These are phyloP conservation scores for Sinonovacula constricta DNA, from an alignment of 1,140 invertebrate species.

Conservation along the genomic window DNA sequence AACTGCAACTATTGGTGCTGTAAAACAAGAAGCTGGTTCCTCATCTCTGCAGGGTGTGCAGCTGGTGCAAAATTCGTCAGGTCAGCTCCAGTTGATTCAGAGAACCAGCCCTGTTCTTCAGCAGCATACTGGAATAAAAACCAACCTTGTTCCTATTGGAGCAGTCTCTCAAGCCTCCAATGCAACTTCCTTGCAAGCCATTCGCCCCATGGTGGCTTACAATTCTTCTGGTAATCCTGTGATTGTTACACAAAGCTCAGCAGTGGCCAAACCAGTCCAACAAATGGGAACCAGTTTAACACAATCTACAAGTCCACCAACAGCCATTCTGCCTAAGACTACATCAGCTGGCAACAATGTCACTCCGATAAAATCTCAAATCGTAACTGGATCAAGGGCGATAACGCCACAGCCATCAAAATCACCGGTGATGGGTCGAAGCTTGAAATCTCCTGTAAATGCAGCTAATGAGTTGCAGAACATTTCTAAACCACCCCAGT, in stretches of 20 bases:
- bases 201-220: slow-evolving; percentile 34
- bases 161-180: neutral
- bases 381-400: neutral
- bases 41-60: neutral
- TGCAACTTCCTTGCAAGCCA: slow-evolving; percentile 13
- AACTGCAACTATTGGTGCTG: neutral
- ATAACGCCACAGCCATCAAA: neutral
- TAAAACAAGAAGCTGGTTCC: neutral
- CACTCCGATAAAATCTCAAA: neutral
- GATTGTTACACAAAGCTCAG: neutral
- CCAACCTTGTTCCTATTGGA: neutral
- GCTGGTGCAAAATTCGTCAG: slow-evolving; percentile 25
- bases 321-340: neutral
- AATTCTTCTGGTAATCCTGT: slow-evolving; percentile 45
- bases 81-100: slow-evolving; percentile 34
- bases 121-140: slow-evolving; percentile 10
- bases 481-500: neutral
- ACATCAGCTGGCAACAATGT: too few species aligned
- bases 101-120: slow-evolving; percentile 11
- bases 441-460: neutral
- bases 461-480: too few species aligned
- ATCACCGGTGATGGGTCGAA: neutral
- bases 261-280: slow-evolving; percentile 4
- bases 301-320: neutral
- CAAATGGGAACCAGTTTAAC: neutral